Percentiles rank a stretch among this genome's conserved stretches.
phyloP scores from a whole-genome alignment of 2,888 invertebrate species.

The Drosophila infuscata region DNA sequence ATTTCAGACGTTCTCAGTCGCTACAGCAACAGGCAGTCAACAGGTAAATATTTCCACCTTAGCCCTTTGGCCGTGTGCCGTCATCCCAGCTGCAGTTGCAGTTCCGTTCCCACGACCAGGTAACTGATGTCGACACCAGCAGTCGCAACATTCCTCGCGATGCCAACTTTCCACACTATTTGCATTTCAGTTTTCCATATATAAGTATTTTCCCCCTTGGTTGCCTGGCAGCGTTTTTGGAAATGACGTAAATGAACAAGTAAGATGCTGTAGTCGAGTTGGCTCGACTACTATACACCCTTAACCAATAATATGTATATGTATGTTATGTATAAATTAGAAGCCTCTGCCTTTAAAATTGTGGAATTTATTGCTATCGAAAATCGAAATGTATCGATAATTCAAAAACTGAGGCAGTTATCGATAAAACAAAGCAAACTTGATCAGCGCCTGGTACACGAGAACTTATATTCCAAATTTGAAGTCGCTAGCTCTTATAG shows the following conservation, averaged over 20 bases:
- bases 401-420: no score
- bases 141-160: constrained; percentile 1
- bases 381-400: no score
- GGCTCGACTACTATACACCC: no score
- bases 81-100: neutral
- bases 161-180: constrained; percentile 37
- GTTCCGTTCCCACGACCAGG: constrained; percentile 3
- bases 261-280: no score
- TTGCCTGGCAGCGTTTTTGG: neutral
- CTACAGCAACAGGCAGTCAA: constrained; percentile 46
- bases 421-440: no score
- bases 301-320: no score
- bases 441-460: no score
- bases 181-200: constrained; percentile 47
- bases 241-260: constrained; percentile 9
- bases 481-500: no score
- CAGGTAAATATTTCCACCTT: constrained; percentile 56
- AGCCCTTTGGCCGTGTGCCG: constrained; percentile 28
- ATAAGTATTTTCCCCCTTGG: neutral
- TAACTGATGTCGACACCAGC: constrained; percentile 1
- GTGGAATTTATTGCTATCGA: no score
- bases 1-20: constrained; percentile 9
- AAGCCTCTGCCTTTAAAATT: no score
- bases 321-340: no score
- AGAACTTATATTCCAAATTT: no score